These are phyloP conservation scores for Nothura maculosa DNA, from an alignment of 2,797 vertebrate genomes.

Conservation along the genomic window DNA sequence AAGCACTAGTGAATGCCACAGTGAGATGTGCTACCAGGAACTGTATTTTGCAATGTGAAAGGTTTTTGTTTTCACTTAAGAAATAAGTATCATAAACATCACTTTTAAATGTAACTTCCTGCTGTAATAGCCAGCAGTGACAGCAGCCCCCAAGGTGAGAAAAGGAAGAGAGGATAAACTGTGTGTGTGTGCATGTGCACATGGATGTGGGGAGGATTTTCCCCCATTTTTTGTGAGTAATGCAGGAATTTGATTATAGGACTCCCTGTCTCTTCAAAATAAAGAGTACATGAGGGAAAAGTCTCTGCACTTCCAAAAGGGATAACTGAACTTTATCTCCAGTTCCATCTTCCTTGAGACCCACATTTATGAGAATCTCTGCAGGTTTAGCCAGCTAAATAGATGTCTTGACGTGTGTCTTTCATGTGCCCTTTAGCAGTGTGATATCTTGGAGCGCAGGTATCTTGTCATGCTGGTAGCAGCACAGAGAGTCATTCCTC, in stretches of 20 bases:
- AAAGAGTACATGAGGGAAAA: background rate
- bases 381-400: background rate
- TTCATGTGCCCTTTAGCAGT: background rate
- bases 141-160: background rate
- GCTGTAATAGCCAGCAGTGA: background rate
- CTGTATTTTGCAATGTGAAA: background rate
- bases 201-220: fast-evolving
- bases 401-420: background rate
- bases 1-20: background rate
- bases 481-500: background rate
- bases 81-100: background rate
- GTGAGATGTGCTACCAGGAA: background rate
- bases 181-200: fast-evolving
- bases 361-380: fast-evolving
- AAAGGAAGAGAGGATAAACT: background rate
- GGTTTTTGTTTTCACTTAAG: background rate
- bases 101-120: background rate
- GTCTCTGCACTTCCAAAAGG: background rate
- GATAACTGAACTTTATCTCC: background rate
- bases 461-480: background rate
- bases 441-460: background rate
- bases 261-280: background rate
- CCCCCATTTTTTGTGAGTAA: background rate
- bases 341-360: background rate
- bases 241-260: background rate